Evolutionary conservation across 2,888 invertebrate genomes (phyloP).

Genomic region (Cryptophagus acutangulus): DNA sequence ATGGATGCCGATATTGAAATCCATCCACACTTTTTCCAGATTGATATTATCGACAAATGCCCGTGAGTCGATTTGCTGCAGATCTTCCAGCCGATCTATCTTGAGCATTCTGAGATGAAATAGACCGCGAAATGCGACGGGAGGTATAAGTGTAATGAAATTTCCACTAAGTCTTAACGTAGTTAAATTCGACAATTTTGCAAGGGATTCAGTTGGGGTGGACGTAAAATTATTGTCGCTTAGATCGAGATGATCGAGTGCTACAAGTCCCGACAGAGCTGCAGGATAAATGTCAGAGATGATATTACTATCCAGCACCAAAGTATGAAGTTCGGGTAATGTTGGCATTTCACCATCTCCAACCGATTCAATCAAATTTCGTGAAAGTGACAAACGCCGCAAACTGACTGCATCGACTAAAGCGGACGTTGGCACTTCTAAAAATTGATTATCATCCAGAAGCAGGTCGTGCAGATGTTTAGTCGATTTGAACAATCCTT

Average conservation of each 20-base stretch:
- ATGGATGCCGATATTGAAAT: conserved; percentile 68
- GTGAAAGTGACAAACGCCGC: conserved; percentile 69
- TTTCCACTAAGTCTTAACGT: conserved; percentile 75
- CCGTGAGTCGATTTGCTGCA: conserved; percentile 67
- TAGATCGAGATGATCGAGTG: conserved; percentile 68
- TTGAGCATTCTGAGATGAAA: conserved; percentile 73
- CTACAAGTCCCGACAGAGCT: conserved; percentile 69
- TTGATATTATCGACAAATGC: conserved; percentile 83
- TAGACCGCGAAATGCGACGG: conserved; percentile 78
- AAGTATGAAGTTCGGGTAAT: conserved; percentile 63
- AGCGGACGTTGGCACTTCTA: conserved; percentile 70
- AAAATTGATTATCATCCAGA: conserved; percentile 71
- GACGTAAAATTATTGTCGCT: conserved; percentile 77
- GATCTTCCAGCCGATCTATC: conserved; percentile 62
- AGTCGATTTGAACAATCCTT: conserved; percentile 63
- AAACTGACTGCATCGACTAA: conserved; percentile 62
- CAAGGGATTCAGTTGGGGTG: conserved; percentile 70
- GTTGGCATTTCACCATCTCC: conserved; percentile 68
- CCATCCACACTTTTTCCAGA: conserved; percentile 71
- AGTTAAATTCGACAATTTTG: conserved; percentile 71
- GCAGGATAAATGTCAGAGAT: conserved; percentile 66
- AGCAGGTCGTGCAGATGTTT: conserved; percentile 68
- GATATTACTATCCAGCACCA: conserved; percentile 72
- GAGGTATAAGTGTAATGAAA: conserved; percentile 65
- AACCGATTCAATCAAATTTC: conserved; percentile 72